Base-by-base conservation (phyloP, 23 tunicate species). In the Trididemnum nubilum region DNA sequence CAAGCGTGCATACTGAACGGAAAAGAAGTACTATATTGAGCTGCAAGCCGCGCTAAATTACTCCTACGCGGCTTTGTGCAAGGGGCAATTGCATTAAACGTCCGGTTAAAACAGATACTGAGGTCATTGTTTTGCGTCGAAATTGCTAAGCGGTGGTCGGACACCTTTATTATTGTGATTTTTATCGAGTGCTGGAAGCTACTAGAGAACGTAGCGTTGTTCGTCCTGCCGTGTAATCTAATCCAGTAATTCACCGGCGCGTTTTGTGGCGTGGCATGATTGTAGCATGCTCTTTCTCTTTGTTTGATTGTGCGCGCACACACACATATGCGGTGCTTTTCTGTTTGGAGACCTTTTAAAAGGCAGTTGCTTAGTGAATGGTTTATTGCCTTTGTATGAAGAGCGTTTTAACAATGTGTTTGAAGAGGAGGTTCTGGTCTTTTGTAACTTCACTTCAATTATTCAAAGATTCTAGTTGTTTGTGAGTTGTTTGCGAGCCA, bases 161-260 rank as follows among this genome's bases (percentile, higher is more conserved):
- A n/a, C n/a, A n/a, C n/a, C n/a, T n/a, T n/a, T n/a, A n/a, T n/a
- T n/a, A n/a, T n/a, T n/a, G n/a, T n/a, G n/a, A n/a, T n/a, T n/a
- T n/a, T n/a, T n/a, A n/a, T n/a, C n/a, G n/a, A n/a, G n/a, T n/a
- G n/a, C n/a, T n/a, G 9, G 54, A 44, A 44, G 54, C 67, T 61
- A n/a, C 67, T 61, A n/a, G 67, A 12, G 67, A 24, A 12, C 3
- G 67, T 61, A 26, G n/a, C 29, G 67, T 15, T 44, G 9, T 44
- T 23, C 67, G 18, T 23, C 4, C 5, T 26, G 18, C 38, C 33
- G 74, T 67, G 74, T 67, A 67, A 67, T 67, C 38, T 67, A 67
- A 67, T 67, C 74, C 74, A 30, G 38, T 33, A 67, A 67, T 67
- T 67, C 74, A 33, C 74, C 74, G 74, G 74, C 29, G 67, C 67